phyloP scores from a whole-genome alignment of 2,888 invertebrate genomes.

The Trachelus iudaicus region DNA sequence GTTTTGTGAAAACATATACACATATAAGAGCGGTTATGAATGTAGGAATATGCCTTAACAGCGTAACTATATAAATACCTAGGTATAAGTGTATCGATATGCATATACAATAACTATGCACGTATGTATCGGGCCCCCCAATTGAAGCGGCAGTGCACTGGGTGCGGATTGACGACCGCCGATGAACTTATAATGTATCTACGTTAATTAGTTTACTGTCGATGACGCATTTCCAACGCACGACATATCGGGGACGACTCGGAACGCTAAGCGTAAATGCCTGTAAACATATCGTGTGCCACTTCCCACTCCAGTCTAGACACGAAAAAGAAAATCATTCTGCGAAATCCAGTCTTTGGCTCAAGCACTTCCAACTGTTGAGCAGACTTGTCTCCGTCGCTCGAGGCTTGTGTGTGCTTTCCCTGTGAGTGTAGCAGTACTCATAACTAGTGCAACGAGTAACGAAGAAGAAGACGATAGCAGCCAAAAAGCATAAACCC shows the following conservation, averaged over 20 bases:
- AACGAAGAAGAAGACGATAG: too few species aligned
- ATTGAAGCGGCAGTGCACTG: background rate
- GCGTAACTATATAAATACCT: background rate
- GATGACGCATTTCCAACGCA: constrained; percentile 35
- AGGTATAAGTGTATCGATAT: background rate
- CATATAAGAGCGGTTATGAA: background rate
- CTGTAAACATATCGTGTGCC: constrained; percentile 6
- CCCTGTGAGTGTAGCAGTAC: background rate
- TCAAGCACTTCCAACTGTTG: background rate
- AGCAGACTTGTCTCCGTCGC: background rate
- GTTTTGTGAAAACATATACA: background rate
- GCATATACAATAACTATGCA: background rate
- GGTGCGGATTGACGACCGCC: background rate
- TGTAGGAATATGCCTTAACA: background rate
- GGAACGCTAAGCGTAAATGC: constrained; percentile 6
- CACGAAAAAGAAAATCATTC: constrained; percentile 8
- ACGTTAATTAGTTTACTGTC: constrained; percentile 30
- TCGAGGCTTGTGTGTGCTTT: background rate
- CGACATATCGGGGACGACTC: constrained; percentile 3
- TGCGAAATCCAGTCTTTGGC: background rate
- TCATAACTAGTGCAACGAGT: background rate
- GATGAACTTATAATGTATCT: constrained; percentile 1
- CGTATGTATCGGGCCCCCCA: background rate
- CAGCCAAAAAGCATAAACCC: background rate
- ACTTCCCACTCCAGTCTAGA: constrained; percentile 1